Evolutionary conservation across 2,113 vertebrate species (phyloP).

Genomic region (Condylura cristata): DNA sequence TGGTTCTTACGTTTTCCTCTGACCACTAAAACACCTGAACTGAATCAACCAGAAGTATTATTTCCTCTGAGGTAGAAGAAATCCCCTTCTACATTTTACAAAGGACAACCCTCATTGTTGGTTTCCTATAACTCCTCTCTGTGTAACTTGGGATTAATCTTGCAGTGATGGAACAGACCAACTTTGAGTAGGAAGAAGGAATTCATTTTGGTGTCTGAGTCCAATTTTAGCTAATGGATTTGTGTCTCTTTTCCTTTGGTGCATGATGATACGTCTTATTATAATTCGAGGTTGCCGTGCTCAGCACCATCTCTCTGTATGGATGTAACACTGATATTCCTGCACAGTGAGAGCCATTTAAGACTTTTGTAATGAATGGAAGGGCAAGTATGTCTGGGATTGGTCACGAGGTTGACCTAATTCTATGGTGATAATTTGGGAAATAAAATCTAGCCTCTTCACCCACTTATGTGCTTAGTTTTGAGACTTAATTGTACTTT

Average conservation of each 20-base stretch:
- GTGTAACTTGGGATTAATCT: background rate
- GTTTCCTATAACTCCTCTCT: background rate
- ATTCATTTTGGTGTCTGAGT: background rate
- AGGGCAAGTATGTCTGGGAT: background rate
- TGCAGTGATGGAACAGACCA: background rate
- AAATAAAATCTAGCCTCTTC: background rate
- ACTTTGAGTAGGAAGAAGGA: background rate
- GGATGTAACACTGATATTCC: background rate
- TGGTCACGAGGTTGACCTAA: background rate
- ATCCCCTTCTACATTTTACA: background rate
- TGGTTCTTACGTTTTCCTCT: fast-evolving
- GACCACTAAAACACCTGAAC: background rate
- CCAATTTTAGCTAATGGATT: background rate
- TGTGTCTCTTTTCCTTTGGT: background rate
- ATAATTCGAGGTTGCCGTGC: background rate
- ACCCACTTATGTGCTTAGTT: background rate
- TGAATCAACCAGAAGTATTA: background rate
- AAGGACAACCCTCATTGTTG: background rate
- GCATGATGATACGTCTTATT: background rate
- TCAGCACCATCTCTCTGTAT: background rate
- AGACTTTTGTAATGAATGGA: background rate
- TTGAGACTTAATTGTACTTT: background rate
- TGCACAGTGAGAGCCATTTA: background rate
- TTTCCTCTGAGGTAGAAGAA: background rate
- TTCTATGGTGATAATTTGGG: background rate